Evolutionary conservation across 2,113 vertebrate species (phyloP).

Genomic region (Gambusia holbrooki): DNA sequence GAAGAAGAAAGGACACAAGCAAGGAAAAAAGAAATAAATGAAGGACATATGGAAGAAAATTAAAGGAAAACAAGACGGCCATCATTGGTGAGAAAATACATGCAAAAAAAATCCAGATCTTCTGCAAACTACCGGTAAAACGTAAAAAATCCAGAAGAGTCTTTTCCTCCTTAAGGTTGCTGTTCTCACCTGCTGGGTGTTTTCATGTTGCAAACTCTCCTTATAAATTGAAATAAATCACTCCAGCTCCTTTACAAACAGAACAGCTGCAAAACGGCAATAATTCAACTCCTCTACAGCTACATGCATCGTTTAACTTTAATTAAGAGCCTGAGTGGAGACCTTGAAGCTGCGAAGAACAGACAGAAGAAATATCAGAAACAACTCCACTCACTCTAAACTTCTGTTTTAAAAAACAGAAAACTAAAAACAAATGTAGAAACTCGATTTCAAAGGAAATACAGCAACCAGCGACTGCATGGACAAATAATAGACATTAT

Average conservation of each 20-base stretch:
- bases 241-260: background rate
- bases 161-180: too few relatives aligned
- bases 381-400: background rate
- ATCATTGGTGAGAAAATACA: too few relatives aligned
- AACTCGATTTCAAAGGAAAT: too few relatives aligned
- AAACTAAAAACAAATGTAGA: background rate
- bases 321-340: slow-evolving; percentile 50
- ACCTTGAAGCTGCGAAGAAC: slow-evolving; percentile 17
- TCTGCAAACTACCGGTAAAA: too few relatives aligned
- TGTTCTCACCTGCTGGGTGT: too few relatives aligned
- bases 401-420: background rate
- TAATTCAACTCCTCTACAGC: slow-evolving; percentile 20
- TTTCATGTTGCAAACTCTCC: background rate
- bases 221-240: background rate
- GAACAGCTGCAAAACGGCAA: slow-evolving; percentile 5
- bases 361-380: background rate
- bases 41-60: too few relatives aligned
- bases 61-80: too few relatives aligned
- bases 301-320: slow-evolving; percentile 49
- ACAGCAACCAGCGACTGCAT: background rate
- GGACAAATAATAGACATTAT: slow-evolving; percentile 6
- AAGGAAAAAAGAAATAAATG: too few relatives aligned
- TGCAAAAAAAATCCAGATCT: too few relatives aligned
- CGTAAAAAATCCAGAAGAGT: too few relatives aligned
- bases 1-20: too few relatives aligned